phyloP scores from a whole-genome alignment of 2,797 vertebrate species.

The Falco peregrinus region DNA sequence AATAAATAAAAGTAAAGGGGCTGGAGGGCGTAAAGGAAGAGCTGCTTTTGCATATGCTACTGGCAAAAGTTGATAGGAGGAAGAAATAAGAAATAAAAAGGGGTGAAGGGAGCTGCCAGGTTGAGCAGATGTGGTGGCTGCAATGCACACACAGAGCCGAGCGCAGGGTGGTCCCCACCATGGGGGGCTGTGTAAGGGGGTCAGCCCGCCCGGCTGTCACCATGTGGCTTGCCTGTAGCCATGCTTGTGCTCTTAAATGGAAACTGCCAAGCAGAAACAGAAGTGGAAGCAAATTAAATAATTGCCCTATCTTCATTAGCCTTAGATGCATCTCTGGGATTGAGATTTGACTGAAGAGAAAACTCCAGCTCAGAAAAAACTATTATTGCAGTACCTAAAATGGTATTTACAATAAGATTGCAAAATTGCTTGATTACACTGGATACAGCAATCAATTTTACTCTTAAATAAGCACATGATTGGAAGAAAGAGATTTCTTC shows the following conservation, averaged over 20 bases:
- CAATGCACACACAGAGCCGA: rapidly evolving
- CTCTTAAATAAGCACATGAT: slow-evolving; percentile 36
- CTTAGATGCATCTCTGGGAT: neutral
- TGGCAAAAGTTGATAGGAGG: neutral
- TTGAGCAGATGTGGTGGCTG: neutral
- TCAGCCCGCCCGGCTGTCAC: neutral
- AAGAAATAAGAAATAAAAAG: neutral
- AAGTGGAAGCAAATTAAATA: neutral
- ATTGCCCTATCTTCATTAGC: neutral
- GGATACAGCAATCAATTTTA: slow-evolving; percentile 20
- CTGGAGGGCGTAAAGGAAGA: neutral
- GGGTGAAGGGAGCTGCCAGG: neutral
- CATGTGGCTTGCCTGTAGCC: rapidly evolving
- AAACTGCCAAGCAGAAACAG: neutral
- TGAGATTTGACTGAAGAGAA: neutral
- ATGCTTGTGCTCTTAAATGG: neutral
- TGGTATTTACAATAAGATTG: neutral
- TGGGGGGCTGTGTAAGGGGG: neutral
- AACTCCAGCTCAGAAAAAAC: neutral
- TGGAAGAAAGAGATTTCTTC: neutral
- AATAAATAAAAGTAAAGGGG: neutral
- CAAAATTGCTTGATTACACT: slow-evolving; percentile 22
- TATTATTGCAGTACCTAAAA: neutral
- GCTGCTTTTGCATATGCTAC: neutral
- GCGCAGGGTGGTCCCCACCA: rapidly evolving